Conservation (phyloP, 2,113 vertebrate genomes). For the Diadophis punctatus region DNA sequence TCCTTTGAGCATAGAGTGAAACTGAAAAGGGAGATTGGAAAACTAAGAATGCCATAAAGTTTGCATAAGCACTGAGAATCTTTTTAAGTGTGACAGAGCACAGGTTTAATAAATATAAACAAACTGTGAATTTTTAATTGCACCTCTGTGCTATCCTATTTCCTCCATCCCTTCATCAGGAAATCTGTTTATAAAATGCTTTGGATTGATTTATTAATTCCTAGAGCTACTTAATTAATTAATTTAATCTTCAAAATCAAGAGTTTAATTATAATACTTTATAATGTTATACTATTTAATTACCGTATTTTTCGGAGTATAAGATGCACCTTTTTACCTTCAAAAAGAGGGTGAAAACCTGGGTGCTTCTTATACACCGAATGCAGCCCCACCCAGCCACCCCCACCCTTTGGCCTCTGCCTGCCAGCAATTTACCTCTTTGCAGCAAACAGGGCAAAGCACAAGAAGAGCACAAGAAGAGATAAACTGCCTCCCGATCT, state of each 20-base stretch:
- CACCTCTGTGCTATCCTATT: background rate
- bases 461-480: too few relatives aligned
- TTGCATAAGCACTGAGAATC: background rate
- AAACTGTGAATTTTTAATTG: background rate
- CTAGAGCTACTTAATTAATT: background rate
- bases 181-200: background rate
- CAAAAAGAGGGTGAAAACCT: too few relatives aligned
- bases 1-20: background rate
- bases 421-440: too few relatives aligned
- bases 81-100: background rate
- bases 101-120: background rate
- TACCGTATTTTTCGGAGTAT: too few relatives aligned
- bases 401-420: too few relatives aligned
- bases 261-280: background rate
- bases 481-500: too few relatives aligned
- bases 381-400: too few relatives aligned
- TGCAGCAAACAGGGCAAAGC: too few relatives aligned
- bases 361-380: too few relatives aligned
- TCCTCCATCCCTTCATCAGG: background rate
- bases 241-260: background rate
- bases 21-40: background rate
- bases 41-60: background rate
- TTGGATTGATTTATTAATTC: background rate
- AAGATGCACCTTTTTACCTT: too few relatives aligned
- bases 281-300: background rate